Base-by-base conservation (phyloP, 64 coral and sea anemone species). In the Porites lutea region DNA sequence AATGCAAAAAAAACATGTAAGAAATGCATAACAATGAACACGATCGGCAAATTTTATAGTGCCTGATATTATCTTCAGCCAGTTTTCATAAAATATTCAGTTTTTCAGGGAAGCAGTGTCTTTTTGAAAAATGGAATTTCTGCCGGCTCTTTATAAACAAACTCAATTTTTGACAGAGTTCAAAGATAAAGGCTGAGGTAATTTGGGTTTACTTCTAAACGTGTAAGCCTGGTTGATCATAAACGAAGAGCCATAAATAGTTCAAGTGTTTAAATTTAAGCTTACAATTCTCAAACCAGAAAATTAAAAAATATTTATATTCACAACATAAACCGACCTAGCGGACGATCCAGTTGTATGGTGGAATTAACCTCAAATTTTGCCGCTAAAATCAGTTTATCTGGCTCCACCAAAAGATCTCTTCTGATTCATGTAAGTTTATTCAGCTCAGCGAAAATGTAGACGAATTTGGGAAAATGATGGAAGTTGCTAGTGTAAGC, bases 81-180 rank as follows among this genome's bases (percentile, higher is more conserved):
- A n/a, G 19, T 21, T 83, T 83, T 83, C 81, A 83, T 83, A 67
- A 83, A 83, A 83, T 83, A 83, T 83, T 83, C 48, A 83, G 62
- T 18, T 83, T 51, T 37, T 83, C 15, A 47, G 43, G 61, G 21
- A 16, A 83, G 81, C 61, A 83, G 68, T 83, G 81, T 67, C 63
- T 83, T 61, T 61, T 68, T 64, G 44, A 48, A 76, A 76, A 76
- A 52, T 13, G 48, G 7, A 75, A 19, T 51, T 5, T n/a, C 6
- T 12, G 23, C 43, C 72, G 45, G 13, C 18, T 50, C 14, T 8
- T 3, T 71, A 19, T 2, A 23, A 23, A 13, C 46, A 47, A 76
- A 19, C 46, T 76, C 13, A 37, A 37, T 37, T 37, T 37, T 37
- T 37, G 27, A 37, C 27, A 37, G 27, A 37, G 27, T 37, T 37